These are phyloP conservation scores for Astreopora myriophthalma DNA, from an alignment of 64 coral and sea anemone species.

Conservation along the genomic window DNA sequence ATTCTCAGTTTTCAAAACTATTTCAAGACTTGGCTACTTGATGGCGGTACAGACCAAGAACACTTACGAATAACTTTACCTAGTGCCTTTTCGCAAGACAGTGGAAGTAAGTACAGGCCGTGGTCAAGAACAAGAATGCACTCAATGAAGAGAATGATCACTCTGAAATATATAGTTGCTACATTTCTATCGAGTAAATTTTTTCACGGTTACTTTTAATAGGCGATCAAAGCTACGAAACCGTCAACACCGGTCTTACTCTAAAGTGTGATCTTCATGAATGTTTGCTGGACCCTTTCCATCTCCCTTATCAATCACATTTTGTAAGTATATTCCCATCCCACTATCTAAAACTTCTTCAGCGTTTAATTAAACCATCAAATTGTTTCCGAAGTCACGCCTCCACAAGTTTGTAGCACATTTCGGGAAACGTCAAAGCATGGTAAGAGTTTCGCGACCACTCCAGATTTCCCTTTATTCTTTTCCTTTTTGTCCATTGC, in stretches of 20 bases:
- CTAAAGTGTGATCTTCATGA: slow-evolving; percentile 98
- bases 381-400: background rate
- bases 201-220: background rate
- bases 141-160: no score
- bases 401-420: background rate
- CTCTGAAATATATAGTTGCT: background rate
- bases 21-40: slow-evolving; percentile 94
- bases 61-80: slow-evolving; percentile 78
- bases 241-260: slow-evolving; percentile 26
- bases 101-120: background rate
- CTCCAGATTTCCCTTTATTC: background rate
- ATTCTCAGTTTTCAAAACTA: slow-evolving; percentile 80
- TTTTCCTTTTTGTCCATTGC: background rate
- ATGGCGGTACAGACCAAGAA: slow-evolving; percentile 91
- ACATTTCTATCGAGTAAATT: background rate
- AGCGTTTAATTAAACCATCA: no score
- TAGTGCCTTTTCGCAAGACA: slow-evolving; percentile 27
- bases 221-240: slow-evolving; percentile 33
- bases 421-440: no score
- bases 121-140: background rate
- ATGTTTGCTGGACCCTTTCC: slow-evolving; percentile 75
- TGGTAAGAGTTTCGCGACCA: no score
- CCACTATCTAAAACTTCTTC: no score
- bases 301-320: slow-evolving; percentile 51
- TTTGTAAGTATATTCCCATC: slow-evolving; percentile 83